These are phyloP conservation scores for Clarias platycephalus DNA, from an alignment of 2,797 vertebrate species.

Conservation along the genomic window DNA sequence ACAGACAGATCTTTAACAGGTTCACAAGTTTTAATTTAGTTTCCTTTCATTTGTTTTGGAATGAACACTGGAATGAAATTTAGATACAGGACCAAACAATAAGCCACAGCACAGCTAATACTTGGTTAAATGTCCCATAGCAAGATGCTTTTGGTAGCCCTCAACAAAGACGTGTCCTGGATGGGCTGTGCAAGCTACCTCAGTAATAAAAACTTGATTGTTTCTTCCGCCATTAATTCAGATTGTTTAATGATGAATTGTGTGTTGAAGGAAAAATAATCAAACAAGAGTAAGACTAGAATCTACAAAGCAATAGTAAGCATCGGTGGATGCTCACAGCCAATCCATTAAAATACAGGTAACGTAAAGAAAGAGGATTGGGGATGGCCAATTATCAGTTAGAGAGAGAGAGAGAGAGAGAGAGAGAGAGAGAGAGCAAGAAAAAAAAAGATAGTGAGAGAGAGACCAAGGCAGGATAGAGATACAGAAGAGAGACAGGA, in stretches of 20 bases:
- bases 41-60: too few species aligned
- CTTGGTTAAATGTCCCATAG: too few species aligned
- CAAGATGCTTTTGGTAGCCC: too few species aligned
- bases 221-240: too few species aligned
- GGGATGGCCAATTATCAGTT: conserved; percentile 7
- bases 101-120: too few species aligned
- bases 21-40: too few species aligned
- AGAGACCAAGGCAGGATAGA: not conserved
- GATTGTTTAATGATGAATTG: not conserved
- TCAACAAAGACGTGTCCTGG: too few species aligned
- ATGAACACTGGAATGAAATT: too few species aligned
- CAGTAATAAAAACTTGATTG: too few species aligned
- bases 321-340: not conserved
- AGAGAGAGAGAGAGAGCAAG: not conserved
- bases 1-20: too few species aligned
- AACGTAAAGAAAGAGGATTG: not conserved
- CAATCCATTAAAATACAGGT: not conserved
- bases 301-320: not conserved
- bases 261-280: not conserved
- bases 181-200: too few species aligned
- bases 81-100: too few species aligned
- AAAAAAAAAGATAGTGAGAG: not conserved
- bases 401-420: not conserved
- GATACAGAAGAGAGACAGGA: not conserved
- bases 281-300: not conserved